Conservation (phyloP, 2,797 vertebrate genomes). For the Amblyopsis hoosieri region DNA sequence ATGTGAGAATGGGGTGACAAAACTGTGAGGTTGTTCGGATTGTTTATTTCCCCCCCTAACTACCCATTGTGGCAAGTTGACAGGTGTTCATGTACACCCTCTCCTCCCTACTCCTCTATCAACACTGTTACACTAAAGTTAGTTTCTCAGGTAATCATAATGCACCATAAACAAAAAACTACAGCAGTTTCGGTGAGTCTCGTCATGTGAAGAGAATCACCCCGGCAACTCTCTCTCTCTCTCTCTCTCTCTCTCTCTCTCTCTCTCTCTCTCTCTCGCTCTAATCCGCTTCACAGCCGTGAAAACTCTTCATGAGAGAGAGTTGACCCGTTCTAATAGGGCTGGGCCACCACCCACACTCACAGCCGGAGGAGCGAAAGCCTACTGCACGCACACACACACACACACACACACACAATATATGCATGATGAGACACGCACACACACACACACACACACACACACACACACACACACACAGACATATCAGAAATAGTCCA, state of each 20-base stretch:
- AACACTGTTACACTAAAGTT: conserved; percentile 15
- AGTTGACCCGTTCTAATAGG: conserved; percentile 75
- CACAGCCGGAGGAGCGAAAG: conserved; percentile 50
- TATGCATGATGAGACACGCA: not conserved
- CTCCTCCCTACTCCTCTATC: conserved; percentile 50
- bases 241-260: conserved; percentile 22
- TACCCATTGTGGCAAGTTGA: conserved; percentile 23
- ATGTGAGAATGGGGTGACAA: conserved; percentile 41
- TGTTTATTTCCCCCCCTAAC: conserved; percentile 8
- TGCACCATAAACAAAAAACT: too few species aligned
- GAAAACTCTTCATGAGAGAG: conserved; percentile 74
- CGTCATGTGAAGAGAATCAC: too few species aligned
- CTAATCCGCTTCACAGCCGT: conserved; percentile 77
- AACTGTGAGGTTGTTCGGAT: conserved; percentile 30
- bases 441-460: not conserved
- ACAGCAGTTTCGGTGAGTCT: too few species aligned
- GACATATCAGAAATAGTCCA: not conserved
- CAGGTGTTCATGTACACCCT: conserved; percentile 35
- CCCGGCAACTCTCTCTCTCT: not conserved
- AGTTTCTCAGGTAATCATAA: not conserved
- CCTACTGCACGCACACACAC: conserved; percentile 17
- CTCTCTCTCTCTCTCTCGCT: conserved; percentile 31
- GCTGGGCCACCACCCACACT: conserved; percentile 64
- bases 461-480: not conserved
- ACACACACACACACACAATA: not conserved